phyloP scores from a whole-genome alignment of 2,113 vertebrate species.

The Pipra filicauda region DNA sequence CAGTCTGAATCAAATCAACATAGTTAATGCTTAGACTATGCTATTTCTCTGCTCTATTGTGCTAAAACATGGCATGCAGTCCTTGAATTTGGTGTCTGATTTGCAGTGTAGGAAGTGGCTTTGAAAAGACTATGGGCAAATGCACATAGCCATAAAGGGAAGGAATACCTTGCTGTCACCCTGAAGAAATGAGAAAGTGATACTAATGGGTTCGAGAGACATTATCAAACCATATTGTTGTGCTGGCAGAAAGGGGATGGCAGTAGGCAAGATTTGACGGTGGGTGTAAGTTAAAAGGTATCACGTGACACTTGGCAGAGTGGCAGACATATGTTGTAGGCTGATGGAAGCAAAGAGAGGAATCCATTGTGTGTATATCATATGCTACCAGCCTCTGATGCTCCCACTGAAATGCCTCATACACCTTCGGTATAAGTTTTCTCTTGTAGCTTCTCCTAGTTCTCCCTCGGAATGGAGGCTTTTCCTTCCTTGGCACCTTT shows the following conservation, averaged over 20 bases:
- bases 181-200: not conserved
- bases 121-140: not conserved
- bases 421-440: not conserved
- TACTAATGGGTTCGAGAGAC: not conserved
- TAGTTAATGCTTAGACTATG: not conserved
- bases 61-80: not conserved
- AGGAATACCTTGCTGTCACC: not conserved
- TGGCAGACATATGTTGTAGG: not conserved
- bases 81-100: not conserved
- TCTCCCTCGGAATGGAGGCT: not conserved
- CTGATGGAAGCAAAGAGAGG: not conserved
- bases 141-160: not conserved
- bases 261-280: not conserved
- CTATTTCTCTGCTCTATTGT: not conserved
- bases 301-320: not conserved
- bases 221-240: not conserved
- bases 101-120: not conserved
- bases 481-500: not conserved
- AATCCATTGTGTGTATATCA: not conserved
- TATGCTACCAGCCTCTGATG: not conserved
- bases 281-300: slow-evolving; percentile 1
- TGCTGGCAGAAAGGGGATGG: slow-evolving; percentile 22
- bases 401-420: not conserved
- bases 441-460: not conserved
- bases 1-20: not conserved